phyloP scores from a whole-genome alignment of 1,140 invertebrate genomes.

The Copidosoma floridanum region DNA sequence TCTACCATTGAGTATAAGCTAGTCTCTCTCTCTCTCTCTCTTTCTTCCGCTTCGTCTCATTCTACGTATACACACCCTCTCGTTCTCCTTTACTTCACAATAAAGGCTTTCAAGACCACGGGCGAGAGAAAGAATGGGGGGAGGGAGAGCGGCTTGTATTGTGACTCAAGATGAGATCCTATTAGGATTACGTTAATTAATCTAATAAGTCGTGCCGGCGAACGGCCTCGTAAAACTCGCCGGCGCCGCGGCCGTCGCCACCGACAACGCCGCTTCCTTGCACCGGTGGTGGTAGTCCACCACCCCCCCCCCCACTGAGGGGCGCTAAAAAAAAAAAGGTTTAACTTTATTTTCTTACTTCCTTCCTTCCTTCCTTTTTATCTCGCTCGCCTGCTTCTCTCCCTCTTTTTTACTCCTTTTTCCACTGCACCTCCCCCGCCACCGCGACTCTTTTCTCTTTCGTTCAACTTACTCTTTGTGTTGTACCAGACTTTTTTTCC shows the following conservation, averaged over 20 bases:
- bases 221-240: conserved; percentile 15
- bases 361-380: not conserved
- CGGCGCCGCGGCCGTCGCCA: not conserved
- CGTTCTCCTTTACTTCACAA: no score
- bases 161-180: conserved; percentile 50
- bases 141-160: conserved; percentile 44
- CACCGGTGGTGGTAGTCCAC: not conserved
- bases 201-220: conserved; percentile 40
- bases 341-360: conserved; percentile 22
- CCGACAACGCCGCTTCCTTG: not conserved
- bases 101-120: no score
- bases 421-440: not conserved
- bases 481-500: no score
- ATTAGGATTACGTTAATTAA: conserved; percentile 54
- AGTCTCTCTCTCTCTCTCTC: no score
- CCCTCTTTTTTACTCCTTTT: not conserved
- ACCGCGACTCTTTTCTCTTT: not conserved
- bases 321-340: conserved; percentile 8
- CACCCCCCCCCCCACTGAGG: not conserved
- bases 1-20: no score
- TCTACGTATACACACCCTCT: no score
- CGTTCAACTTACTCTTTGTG: not conserved
- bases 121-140: not conserved
- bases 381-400: not conserved
- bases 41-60: no score